These are phyloP conservation scores for Papilio glaucus DNA, from an alignment of 1,140 invertebrate species.

Conservation along the genomic window DNA sequence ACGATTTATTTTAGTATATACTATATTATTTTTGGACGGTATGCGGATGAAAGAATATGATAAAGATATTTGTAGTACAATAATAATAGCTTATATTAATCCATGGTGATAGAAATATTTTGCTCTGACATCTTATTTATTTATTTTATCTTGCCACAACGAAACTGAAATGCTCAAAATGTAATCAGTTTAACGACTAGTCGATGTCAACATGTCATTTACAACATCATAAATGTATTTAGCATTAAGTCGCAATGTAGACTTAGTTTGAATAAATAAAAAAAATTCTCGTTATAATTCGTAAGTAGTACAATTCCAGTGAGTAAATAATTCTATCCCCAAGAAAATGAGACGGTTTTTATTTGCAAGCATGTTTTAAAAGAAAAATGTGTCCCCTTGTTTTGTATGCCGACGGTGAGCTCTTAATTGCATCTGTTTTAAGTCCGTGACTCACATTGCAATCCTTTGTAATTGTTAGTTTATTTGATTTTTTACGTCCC, in stretches of 20 bases:
- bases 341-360: slow-evolving; percentile 8
- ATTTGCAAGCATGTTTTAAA: slow-evolving; percentile 40
- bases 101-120: no score
- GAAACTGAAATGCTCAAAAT: no score
- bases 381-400: slow-evolving; percentile 50
- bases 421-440: slow-evolving; percentile 63
- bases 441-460: slow-evolving; percentile 61
- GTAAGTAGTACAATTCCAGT: neutral
- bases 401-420: slow-evolving; percentile 57
- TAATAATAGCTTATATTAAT: no score
- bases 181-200: no score
- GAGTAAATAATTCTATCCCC: slow-evolving; percentile 1
- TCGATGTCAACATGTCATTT: no score
- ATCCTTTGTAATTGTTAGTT: slow-evolving; percentile 45
- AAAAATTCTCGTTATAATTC: neutral
- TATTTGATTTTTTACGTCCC: slow-evolving; percentile 37
- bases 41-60: no score
- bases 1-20: neutral
- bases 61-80: no score
- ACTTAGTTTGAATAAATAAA: neutral
- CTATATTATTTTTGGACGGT: no score
- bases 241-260: no score
- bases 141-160: no score
- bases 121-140: no score
- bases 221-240: no score